These are phyloP conservation scores for Hypocryptadius cinnamomeus DNA, from an alignment of 2,113 vertebrate genomes.

Conservation along the genomic window DNA sequence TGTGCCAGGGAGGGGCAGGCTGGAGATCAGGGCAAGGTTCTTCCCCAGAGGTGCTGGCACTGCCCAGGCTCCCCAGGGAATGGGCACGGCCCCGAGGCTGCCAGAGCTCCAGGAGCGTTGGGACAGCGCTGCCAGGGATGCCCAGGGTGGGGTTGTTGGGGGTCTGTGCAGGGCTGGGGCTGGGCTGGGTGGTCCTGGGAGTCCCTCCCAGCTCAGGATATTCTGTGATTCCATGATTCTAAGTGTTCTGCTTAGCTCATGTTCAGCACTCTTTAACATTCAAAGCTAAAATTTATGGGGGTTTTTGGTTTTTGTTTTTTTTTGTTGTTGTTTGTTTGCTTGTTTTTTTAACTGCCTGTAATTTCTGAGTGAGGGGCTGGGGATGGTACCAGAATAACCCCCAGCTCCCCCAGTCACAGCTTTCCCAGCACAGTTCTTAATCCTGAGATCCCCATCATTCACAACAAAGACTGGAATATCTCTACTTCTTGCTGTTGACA, in stretches of 20 bases:
- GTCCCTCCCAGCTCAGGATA: accelerated
- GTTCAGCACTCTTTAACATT: not conserved
- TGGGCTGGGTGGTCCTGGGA: not conserved
- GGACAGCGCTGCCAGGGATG: not conserved
- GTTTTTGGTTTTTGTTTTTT: not conserved
- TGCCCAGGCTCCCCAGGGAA: not conserved
- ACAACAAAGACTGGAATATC: not conserved
- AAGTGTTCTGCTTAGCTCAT: not conserved
- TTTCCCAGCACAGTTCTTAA: not conserved
- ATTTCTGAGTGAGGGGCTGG: not conserved
- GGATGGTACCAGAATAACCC: not conserved
- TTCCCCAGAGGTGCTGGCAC: not conserved
- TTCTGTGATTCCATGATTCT: not conserved
- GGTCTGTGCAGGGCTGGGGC: not conserved
- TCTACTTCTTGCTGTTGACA: not conserved
- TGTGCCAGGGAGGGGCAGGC: accelerated
- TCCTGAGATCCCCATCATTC: not conserved
- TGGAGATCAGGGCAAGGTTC: not conserved
- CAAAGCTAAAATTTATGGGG: not conserved
- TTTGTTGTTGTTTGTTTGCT: too few relatives aligned
- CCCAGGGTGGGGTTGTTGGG: not conserved
- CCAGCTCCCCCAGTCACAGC: not conserved
- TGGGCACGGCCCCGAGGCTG: not conserved
- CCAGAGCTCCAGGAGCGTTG: not conserved
- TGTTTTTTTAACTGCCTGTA: too few relatives aligned